Conservation (phyloP, 2,888 invertebrate genomes). For the Laspeyria flexula region DNA sequence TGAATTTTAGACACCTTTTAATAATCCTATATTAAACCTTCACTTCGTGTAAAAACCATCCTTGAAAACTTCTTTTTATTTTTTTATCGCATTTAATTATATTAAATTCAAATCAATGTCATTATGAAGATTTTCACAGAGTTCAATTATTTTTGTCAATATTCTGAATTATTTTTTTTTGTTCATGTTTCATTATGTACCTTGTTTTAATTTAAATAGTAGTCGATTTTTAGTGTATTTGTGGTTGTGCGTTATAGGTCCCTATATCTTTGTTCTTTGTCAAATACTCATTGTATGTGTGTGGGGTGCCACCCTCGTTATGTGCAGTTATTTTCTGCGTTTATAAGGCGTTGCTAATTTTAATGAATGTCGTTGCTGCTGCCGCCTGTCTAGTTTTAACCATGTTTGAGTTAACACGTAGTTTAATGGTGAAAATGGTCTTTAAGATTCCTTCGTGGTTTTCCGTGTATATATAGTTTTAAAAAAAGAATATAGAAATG, state of each 20-base stretch:
- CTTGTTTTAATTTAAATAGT: neutral
- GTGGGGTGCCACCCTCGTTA: slow-evolving; percentile 69
- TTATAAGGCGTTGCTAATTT: slow-evolving; percentile 65
- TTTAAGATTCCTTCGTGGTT: neutral
- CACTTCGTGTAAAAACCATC: too few relatives aligned
- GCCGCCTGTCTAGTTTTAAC: slow-evolving; percentile 1
- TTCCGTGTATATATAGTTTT: too few relatives aligned
- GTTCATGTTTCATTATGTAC: neutral
- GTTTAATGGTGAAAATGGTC: neutral
- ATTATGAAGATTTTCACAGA: too few relatives aligned
- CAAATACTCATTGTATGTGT: slow-evolving; percentile 29
- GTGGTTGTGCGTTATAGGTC: slow-evolving; percentile 14
- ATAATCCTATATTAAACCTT: too few relatives aligned
- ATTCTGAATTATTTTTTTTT: neutral
- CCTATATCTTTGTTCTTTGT: slow-evolving; percentile 35
- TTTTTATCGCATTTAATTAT: too few relatives aligned
- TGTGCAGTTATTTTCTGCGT: slow-evolving; percentile 69
- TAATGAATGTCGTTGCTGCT: slow-evolving; percentile 36
- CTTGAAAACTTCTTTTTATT: too few relatives aligned
- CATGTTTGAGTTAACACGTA: slow-evolving; percentile 10
- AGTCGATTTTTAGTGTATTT: slow-evolving; percentile 30
- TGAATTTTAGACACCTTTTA: too few relatives aligned
- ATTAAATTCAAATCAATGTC: too few relatives aligned
- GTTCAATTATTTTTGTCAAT: too few relatives aligned
- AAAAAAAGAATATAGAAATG: too few relatives aligned